A percentile compares a stretch with the other conserved stretches of the same genome.
Conservation (phyloP, 1,140 invertebrate species). For the Aethina tumida region DNA sequence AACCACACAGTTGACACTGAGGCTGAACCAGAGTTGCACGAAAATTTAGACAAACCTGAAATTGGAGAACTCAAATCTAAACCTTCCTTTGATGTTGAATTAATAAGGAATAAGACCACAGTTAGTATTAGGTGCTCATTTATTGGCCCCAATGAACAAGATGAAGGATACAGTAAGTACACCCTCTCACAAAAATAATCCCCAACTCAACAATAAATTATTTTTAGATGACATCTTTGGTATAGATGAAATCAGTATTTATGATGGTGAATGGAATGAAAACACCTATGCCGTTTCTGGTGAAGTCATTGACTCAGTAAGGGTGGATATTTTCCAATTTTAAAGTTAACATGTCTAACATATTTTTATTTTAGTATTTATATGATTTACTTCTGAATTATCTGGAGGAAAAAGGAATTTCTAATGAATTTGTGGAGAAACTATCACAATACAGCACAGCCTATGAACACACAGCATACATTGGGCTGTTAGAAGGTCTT, state of each 20-base stretch:
- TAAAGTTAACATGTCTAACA: constrained; percentile 19
- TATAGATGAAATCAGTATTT: constrained; percentile 80
- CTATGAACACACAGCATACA: constrained; percentile 84
- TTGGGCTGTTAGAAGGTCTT: constrained; percentile 72
- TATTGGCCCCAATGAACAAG: constrained; percentile 50
- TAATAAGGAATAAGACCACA: constrained; percentile 61
- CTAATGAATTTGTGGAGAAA: constrained; percentile 84
- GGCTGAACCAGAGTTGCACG: constrained; percentile 51
- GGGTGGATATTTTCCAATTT: constrained; percentile 34
- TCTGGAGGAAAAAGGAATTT: constrained; percentile 85
- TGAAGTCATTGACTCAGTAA: constrained; percentile 81
- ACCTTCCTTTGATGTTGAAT: constrained; percentile 77
- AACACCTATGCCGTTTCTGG: constrained; percentile 78
- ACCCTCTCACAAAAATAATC: no score
- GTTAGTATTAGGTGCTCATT: constrained; percentile 77
- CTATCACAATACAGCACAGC: constrained; percentile 74
- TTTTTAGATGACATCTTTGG: constrained; percentile 69
- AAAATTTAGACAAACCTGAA: constrained; percentile 55
- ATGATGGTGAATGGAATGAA: constrained; percentile 72
- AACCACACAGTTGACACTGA: constrained; percentile 84
- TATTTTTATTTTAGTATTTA: constrained; percentile 61
- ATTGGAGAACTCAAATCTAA: constrained; percentile 75
- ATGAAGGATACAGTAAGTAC: constrained; percentile 61
- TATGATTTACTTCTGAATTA: constrained; percentile 91
- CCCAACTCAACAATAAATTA: not conserved